These are phyloP conservation scores for Cepaea hortensis DNA, from an alignment of 2,888 invertebrate genomes.

Conservation along the genomic window DNA sequence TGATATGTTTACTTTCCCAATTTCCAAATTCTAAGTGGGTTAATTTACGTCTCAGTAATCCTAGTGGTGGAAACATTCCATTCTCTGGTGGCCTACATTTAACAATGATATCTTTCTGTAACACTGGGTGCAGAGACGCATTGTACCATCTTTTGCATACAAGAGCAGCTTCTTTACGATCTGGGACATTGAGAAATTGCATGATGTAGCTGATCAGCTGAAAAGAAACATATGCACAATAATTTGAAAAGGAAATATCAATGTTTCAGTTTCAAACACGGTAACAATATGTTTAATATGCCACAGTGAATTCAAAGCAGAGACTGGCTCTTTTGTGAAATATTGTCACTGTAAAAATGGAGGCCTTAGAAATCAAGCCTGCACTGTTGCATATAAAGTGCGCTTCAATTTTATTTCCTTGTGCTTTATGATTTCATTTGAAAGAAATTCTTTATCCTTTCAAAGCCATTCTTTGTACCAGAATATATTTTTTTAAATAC, in stretches of 20 bases:
- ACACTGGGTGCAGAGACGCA: constrained; percentile 81
- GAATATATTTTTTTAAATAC: too few species aligned
- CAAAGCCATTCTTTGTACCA: too few species aligned
- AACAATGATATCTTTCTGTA: constrained; percentile 80
- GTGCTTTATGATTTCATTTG: too few species aligned
- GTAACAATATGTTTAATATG: too few species aligned
- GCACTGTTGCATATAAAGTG: too few species aligned
- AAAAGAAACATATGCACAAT: constrained; percentile 40
- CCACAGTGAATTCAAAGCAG: too few species aligned
- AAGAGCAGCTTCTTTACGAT: constrained; percentile 82
- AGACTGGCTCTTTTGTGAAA: too few species aligned
- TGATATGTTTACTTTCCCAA: constrained; percentile 62
- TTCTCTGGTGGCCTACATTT: constrained; percentile 69
- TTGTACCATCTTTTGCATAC: constrained; percentile 83
- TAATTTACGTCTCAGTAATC: constrained; percentile 54
- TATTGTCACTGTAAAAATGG: too few species aligned
- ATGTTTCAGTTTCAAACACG: too few species aligned
- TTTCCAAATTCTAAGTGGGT: constrained; percentile 63
- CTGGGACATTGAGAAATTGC: constrained; percentile 78
- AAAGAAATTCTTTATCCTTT: too few species aligned
- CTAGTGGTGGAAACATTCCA: constrained; percentile 5
- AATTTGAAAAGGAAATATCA: background rate
- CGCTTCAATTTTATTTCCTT: too few species aligned
- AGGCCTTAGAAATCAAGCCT: too few species aligned
- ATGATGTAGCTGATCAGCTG: constrained; percentile 73